Base-by-base conservation (phyloP, 1,140 invertebrate species). In the Agrypnia vestita region DNA sequence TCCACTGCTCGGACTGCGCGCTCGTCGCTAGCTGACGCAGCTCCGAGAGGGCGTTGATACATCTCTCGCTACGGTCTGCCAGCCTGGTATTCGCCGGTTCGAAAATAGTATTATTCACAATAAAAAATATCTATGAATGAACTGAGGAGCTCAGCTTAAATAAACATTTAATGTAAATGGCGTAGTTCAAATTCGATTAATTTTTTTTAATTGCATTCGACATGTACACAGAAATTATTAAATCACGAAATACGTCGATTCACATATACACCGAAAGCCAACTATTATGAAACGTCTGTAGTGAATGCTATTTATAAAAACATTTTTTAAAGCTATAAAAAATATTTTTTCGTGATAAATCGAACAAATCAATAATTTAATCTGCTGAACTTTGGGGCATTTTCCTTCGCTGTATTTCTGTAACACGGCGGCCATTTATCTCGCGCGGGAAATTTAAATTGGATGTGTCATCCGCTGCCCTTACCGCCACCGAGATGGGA, bases 391-490 rank as follows among this genome's bases (percentile, higher is more conserved):
- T 51, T 51, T 12, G 11, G 3, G 11, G n/a, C 11, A 13, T 51
- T 51, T 15, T 46, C 8, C 64, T 44, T 69, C 15, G 64, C 64
- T 17, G 64, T 69, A 69, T 69, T 69, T 69, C 12, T 49, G 64
- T 35, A 62, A 64, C 61, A n/a, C 35, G 21, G 35, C 64, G 64
- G 43, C 64, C 64, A 47, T 69, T 47, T 69, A 69, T 75, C 56
- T 47, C 35, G 56, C 44, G 74, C 46, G 56, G 56, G 56, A 61
- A 78, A 67, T 69, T 78, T 46, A 78, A 78, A 67, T 69, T 53
- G 49, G 76, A 78, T 78, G 76, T 78, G 76, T 78, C 76, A 78
- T 19, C 25, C 64, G 19, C 15, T 44, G 59, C 62, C 47, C 62
- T 55, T 69, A 11, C 62, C 61, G 61, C 21, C 4, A 53, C 53